These are phyloP conservation scores for Echeneis naucrates DNA, from an alignment of 2,797 vertebrate species.

Conservation along the genomic window DNA sequence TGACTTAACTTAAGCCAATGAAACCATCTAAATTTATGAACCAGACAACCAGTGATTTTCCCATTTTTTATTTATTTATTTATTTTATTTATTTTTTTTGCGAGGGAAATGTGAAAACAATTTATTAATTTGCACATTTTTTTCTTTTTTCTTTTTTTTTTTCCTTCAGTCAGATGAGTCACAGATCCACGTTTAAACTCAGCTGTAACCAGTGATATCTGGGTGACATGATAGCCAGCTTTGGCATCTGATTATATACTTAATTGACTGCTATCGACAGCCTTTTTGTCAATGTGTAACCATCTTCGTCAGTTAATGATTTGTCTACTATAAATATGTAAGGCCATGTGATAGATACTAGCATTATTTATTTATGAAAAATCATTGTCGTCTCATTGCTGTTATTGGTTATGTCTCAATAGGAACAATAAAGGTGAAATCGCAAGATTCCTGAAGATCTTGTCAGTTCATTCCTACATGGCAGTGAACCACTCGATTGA, in stretches of 20 bases:
- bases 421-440: constrained; percentile 40
- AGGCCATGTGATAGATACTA: not conserved
- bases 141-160: not conserved
- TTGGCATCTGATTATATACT: constrained; percentile 8
- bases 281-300: constrained; percentile 50
- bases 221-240: not conserved
- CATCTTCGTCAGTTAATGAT: constrained; percentile 24
- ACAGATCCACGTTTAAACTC: not conserved
- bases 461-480: constrained; percentile 41
- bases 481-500: constrained; percentile 36
- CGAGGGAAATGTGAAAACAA: too few relatives aligned
- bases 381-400: constrained; percentile 6
- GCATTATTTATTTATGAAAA: not conserved
- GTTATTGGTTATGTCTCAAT: constrained; percentile 39
- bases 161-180: not conserved
- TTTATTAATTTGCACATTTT: not conserved
- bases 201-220: not conserved
- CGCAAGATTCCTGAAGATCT: constrained; percentile 36
- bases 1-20: too few relatives aligned
- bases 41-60: too few relatives aligned
- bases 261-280: constrained; percentile 11
- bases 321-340: constrained; percentile 14
- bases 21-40: too few relatives aligned
- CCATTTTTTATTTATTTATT: too few relatives aligned
- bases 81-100: too few relatives aligned